Percentiles rank a stretch among this genome's conserved stretches.
Evolutionary conservation across 2,113 vertebrate species (phyloP).

Genomic region (Mellivora capensis): DNA sequence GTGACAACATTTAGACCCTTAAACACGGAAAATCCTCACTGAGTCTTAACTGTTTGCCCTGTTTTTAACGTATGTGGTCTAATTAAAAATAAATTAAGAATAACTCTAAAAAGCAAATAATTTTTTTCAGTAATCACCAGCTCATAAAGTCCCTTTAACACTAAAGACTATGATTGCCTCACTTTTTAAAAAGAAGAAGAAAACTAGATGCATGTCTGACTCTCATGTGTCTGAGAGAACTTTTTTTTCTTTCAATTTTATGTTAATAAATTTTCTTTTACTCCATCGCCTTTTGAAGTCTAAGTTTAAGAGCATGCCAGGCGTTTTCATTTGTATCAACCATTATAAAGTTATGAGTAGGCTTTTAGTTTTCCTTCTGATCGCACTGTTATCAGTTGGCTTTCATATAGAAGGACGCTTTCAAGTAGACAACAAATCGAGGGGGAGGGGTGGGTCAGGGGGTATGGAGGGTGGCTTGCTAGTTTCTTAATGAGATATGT

Average conservation of each 20-base stretch:
- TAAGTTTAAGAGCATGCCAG: constrained; percentile 84
- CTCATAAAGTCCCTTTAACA: constrained; percentile 88
- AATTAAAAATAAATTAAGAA: constrained; percentile 81
- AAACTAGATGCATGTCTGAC: constrained; percentile 81
- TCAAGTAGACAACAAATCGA: neutral
- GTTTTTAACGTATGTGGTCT: constrained; percentile 72
- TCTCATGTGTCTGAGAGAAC: constrained; percentile 85
- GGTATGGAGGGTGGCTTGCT: neutral
- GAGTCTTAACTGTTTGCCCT: constrained; percentile 72
- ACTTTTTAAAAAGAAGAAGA: constrained; percentile 75
- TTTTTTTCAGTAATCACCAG: constrained; percentile 77
- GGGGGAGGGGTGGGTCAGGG: neutral
- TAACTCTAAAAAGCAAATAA: constrained; percentile 85
- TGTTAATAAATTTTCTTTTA: constrained; percentile 75
- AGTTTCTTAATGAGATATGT: constrained; percentile 3
- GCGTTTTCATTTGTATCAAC: constrained; percentile 80
- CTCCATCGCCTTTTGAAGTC: constrained; percentile 79
- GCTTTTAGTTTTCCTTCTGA: constrained; percentile 75
- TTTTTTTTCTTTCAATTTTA: constrained; percentile 74
- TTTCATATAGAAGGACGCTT: constrained; percentile 43
- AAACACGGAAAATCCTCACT: constrained; percentile 77
- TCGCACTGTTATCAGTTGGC: constrained; percentile 72
- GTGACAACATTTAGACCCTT: constrained; percentile 46
- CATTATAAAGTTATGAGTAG: constrained; percentile 76
- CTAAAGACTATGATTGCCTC: constrained; percentile 78